These are phyloP conservation scores for Tor tambroides DNA, from an alignment of 2,113 vertebrate genomes.

Conservation along the genomic window DNA sequence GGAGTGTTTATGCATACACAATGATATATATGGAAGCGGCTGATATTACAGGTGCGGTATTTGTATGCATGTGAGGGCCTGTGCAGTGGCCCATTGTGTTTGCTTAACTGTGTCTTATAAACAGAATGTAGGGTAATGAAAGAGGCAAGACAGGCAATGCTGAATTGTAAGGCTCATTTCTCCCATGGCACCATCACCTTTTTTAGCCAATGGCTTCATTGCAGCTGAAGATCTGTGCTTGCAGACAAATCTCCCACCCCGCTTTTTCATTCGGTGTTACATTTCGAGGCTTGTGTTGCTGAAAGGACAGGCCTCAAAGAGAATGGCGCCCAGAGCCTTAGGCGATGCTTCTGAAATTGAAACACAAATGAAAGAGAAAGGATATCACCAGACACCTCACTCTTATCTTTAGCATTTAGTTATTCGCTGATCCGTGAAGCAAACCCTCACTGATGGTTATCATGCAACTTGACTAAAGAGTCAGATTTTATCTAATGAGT, in stretches of 20 bases:
- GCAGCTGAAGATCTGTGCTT: background rate
- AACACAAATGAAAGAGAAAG: slow-evolving; percentile 21
- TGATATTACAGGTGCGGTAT: slow-evolving; percentile 14
- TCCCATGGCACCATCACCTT: background rate
- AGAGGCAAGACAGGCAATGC: slow-evolving; percentile 15
- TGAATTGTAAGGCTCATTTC: slow-evolving; percentile 46
- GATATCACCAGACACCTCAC: background rate
- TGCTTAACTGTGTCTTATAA: slow-evolving; percentile 27
- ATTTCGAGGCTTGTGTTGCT: slow-evolving; percentile 2
- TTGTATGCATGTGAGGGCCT: slow-evolving; percentile 3
- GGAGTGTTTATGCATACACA: slow-evolving; percentile 6
- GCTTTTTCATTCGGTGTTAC: slow-evolving; percentile 27
- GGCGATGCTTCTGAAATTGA: slow-evolving; percentile 6
- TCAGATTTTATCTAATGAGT: background rate
- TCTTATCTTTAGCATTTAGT: slow-evolving; percentile 33
- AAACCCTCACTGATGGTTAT: slow-evolving; percentile 3
- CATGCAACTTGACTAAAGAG: background rate
- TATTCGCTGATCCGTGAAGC: background rate
- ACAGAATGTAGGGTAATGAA: slow-evolving; percentile 44
- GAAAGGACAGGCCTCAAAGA: slow-evolving; percentile 24
- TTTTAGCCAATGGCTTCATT: slow-evolving; percentile 1
- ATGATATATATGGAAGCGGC: background rate
- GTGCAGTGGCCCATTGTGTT: background rate
- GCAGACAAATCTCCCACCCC: background rate
- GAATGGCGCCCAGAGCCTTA: background rate